phyloP scores from a whole-genome alignment of 30 jellyfish, hydroid and myxozoan species.

The Chrysaora quinquecirrha region DNA sequence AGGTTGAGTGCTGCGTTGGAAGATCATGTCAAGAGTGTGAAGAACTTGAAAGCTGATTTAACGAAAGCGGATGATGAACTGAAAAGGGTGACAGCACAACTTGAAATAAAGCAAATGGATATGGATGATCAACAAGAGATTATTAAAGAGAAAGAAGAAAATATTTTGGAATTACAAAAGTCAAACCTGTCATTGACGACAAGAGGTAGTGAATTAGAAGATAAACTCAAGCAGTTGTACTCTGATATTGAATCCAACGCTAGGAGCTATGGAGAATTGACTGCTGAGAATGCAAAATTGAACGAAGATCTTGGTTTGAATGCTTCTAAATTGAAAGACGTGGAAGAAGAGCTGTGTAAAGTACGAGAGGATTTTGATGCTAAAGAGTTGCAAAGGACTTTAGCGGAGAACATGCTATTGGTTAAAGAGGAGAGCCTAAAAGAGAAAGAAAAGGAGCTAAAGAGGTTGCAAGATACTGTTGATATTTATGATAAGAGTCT shows the following conservation, averaged over 20 bases:
- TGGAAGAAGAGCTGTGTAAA: neutral
- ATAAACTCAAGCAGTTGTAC: neutral
- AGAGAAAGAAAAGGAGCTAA: conserved; percentile 42
- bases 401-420: conserved; percentile 55
- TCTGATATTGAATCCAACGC: neutral
- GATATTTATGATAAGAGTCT: conserved; percentile 49
- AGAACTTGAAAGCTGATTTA: neutral
- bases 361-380: conserved; percentile 18
- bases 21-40: neutral
- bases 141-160: neutral
- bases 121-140: conserved; percentile 10
- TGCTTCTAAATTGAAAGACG: neutral
- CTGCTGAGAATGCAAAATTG: neutral
- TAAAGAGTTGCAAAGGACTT: conserved; percentile 14
- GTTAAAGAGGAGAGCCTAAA: conserved; percentile 27
- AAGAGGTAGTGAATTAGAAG: neutral
- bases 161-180: neutral
- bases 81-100: neutral
- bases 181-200: neutral
- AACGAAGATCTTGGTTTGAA: neutral
- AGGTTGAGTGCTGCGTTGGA: neutral
- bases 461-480: conserved; percentile 8
- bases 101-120: neutral
- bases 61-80: neutral
- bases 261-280: neutral